Evolutionary conservation across 1,140 invertebrate species (phyloP), one percentile per base, ranked within the genome.

Genomic region (Dysdera silvatica): DNA sequence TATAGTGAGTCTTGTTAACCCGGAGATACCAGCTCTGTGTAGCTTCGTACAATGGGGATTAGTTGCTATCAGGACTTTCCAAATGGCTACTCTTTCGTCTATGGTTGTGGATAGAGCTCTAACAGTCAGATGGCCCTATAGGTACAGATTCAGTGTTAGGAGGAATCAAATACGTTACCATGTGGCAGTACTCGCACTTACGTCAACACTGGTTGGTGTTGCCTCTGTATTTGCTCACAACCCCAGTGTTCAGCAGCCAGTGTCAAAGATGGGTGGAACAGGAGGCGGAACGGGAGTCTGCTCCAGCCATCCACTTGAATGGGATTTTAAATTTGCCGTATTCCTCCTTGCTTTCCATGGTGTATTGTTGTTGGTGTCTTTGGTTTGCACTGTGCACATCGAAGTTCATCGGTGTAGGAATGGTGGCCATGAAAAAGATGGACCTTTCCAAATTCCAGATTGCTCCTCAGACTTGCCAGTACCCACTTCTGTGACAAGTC

Each of bases 151-250:
- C 51, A 78, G 74, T 60, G 71, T 81, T 5, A 75, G 79, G 1
- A 61, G 75, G 5, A 77, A 79, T 23, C 81, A 82, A 48, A 75
- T 82, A 26, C 71, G 78, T 26, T 82, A 82, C 66, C 81, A 82
- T 67, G 66, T 82, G 14, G 77, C 76, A 37, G 80, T 80, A 20
- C 66, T 82, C 23, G 78, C 77, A 1, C 74, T 79, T 3, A 72
- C 82, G 14, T 77, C 78, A 48, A 72, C 75, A 6, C 77, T 81
- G 8, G 71, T 76, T 2, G 74, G 74, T 60, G 78, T 81, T 2
- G 73, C 73, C 8, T 68, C 71, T 12, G 55, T 76, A 0, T 71
- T 74, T 23, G 71, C 71, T 18, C 49, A 59, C n/a, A n/a, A n/a
- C n/a, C n/a, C n/a, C n/a, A n/a, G n/a, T n/a, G 35, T 37, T 18